phyloP scores from a whole-genome alignment of 2,888 invertebrate species.

The Idaea dimidiata region DNA sequence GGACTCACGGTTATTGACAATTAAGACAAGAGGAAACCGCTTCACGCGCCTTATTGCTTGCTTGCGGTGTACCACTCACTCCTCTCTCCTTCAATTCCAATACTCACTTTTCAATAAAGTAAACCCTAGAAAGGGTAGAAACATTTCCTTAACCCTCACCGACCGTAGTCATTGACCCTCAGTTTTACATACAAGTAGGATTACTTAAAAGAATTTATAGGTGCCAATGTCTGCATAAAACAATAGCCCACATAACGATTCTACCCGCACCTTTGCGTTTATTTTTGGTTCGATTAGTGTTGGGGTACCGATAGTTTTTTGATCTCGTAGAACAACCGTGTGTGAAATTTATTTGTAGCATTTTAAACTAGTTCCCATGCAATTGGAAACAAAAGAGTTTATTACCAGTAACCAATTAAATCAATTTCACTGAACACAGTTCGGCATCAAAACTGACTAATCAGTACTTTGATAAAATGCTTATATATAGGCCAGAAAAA shows the following conservation, averaged over 20 bases:
- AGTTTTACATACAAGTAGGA: slow-evolving; percentile 25
- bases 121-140: slow-evolving; percentile 42
- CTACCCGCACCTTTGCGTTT: slow-evolving; percentile 17
- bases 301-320: neutral
- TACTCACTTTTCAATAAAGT: slow-evolving; percentile 58
- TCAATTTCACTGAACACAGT: too few species aligned
- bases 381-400: too few species aligned
- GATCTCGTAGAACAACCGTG: neutral
- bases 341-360: neutral
- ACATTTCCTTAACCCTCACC: slow-evolving; percentile 29
- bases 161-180: slow-evolving; percentile 34
- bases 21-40: slow-evolving; percentile 70
- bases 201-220: slow-evolving; percentile 22
- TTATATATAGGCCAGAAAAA: neutral
- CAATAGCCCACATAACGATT: slow-evolving; percentile 19
- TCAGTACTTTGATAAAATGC: too few species aligned
- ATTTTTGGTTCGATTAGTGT: slow-evolving; percentile 12
- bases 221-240: slow-evolving; percentile 25
- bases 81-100: slow-evolving; percentile 42
- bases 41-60: slow-evolving; percentile 65
- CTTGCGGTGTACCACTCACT: slow-evolving; percentile 46
- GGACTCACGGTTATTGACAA: slow-evolving; percentile 78
- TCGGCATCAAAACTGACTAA: too few species aligned
- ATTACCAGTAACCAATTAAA: too few species aligned
- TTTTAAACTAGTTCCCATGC: neutral